These are phyloP conservation scores for Zelleria hepariella DNA, from an alignment of 2,888 invertebrate genomes.

Conservation along the genomic window DNA sequence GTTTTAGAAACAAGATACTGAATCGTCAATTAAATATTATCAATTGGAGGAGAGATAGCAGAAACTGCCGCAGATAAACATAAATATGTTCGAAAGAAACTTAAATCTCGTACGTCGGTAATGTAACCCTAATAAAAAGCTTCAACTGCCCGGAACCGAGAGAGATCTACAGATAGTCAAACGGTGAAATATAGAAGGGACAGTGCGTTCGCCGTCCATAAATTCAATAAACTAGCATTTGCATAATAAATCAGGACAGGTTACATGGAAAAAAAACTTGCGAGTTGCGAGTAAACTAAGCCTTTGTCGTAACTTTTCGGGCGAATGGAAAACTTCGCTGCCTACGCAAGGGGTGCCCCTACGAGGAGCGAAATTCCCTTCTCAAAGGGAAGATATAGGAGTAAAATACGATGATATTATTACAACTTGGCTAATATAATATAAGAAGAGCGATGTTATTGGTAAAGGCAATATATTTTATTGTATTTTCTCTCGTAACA, in stretches of 20 bases:
- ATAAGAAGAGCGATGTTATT: background rate
- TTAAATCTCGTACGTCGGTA: background rate
- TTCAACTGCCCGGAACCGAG: background rate
- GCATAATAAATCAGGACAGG: slow-evolving; percentile 19
- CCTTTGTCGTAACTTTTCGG: slow-evolving; percentile 26
- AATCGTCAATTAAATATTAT: too few species aligned
- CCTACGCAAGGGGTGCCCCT: background rate
- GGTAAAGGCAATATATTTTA: background rate
- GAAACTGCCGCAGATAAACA: too few species aligned
- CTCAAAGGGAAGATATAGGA: background rate
- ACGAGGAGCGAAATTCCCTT: background rate
- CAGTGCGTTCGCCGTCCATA: slow-evolving; percentile 1
- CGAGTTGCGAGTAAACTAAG: slow-evolving; percentile 12
- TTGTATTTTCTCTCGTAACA: background rate
- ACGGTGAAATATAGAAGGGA: background rate
- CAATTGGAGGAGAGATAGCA: too few species aligned
- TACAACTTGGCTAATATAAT: background rate
- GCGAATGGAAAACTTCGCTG: background rate
- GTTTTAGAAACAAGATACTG: too few species aligned
- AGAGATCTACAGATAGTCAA: background rate
- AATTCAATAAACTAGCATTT: slow-evolving; percentile 4
- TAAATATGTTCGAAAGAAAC: background rate
- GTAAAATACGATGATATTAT: background rate
- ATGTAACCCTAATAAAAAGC: background rate
- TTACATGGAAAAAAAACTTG: slow-evolving; percentile 9